Conservation (phyloP, 1,140 invertebrate species). For the Macrobrachium nipponense region DNA sequence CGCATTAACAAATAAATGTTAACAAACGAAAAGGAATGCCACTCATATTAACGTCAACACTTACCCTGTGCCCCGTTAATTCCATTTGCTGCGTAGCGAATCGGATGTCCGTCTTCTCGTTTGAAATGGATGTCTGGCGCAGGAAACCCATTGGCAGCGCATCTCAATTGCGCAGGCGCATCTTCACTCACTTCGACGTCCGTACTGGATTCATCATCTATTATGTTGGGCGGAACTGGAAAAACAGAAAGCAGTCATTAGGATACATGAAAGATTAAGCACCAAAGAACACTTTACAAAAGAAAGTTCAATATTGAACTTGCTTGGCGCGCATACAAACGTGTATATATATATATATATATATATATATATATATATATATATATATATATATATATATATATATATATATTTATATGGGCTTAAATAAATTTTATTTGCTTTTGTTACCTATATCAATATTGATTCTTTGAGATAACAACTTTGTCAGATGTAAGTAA, state of each 20-base stretch:
- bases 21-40: too few relatives aligned
- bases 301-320: too few relatives aligned
- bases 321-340: too few relatives aligned
- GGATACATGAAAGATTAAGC: too few relatives aligned
- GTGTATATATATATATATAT: too few relatives aligned
- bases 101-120: constrained; percentile 31
- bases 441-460: too few relatives aligned
- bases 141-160: constrained; percentile 57
- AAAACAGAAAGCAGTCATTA: background rate
- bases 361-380: background rate
- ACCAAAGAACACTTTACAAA: too few relatives aligned
- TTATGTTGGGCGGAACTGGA: constrained; percentile 62
- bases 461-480: too few relatives aligned
- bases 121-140: constrained; percentile 54
- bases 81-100: constrained; percentile 34
- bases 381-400: background rate
- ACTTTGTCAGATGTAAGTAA: too few relatives aligned
- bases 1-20: too few relatives aligned
- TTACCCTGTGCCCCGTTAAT: constrained; percentile 25
- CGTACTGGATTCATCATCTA: constrained; percentile 60
- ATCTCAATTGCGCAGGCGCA: constrained; percentile 40
- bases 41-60: background rate
- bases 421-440: too few relatives aligned
- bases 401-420: too few relatives aligned
- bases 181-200: constrained; percentile 63